Percentiles rank a stretch among this genome's conserved stretches.
Conservation (phyloP, 2,113 vertebrate genomes). For the Herpetotheres cachinnans region DNA sequence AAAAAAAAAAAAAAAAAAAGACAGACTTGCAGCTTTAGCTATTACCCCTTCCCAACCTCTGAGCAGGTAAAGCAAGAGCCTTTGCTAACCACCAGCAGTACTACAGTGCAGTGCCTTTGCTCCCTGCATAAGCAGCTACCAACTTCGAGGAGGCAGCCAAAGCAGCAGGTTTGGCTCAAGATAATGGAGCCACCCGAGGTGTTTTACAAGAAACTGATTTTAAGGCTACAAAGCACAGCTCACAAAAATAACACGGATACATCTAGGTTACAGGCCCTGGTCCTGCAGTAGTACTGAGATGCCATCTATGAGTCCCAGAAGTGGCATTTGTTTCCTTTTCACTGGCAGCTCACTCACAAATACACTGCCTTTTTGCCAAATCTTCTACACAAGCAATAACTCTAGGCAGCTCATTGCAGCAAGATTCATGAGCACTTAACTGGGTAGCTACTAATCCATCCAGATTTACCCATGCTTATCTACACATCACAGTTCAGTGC, state of each 20-base stretch:
- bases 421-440: neutral
- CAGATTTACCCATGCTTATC: neutral
- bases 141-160: neutral
- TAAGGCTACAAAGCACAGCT: neutral
- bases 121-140: neutral
- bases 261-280: neutral
- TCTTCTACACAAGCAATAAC: neutral
- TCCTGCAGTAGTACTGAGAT: neutral
- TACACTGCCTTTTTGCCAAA: neutral
- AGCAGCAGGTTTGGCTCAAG: neutral
- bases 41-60: neutral
- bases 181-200: neutral
- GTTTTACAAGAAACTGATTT: neutral
- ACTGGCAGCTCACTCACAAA: neutral
- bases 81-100: neutral
- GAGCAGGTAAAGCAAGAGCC: neutral
- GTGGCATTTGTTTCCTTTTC: neutral
- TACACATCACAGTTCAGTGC: neutral
- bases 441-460: neutral
- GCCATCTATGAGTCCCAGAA: neutral
- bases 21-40: neutral
- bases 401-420: neutral
- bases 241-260: neutral
- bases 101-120: rapidly evolving
- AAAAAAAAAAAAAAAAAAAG: neutral